These are phyloP conservation scores for Neocrepidodera transversa DNA, from an alignment of 2,888 invertebrate genomes.

Conservation along the genomic window DNA sequence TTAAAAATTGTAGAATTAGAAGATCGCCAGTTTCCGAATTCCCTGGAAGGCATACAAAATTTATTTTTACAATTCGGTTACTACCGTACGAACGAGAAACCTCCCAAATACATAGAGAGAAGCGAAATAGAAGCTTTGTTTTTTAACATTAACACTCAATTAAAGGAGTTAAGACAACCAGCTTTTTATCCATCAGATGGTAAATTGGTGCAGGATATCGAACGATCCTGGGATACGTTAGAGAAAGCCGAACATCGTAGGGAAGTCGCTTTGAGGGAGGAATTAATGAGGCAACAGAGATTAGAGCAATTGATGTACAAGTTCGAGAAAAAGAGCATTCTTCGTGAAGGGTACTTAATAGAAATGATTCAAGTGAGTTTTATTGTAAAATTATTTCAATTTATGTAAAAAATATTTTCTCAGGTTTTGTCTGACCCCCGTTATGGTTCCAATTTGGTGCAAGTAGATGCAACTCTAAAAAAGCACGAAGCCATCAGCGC, in stretches of 20 bases:
- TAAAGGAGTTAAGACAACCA: slow-evolving; percentile 92
- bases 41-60: slow-evolving; percentile 92
- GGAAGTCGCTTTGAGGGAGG: slow-evolving; percentile 90
- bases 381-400: background rate
- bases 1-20: slow-evolving; percentile 83
- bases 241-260: slow-evolving; percentile 94
- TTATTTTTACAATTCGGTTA: slow-evolving; percentile 90
- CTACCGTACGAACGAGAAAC: slow-evolving; percentile 96
- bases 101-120: slow-evolving; percentile 96
- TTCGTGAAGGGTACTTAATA: slow-evolving; percentile 93
- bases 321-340: slow-evolving; percentile 93
- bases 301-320: slow-evolving; percentile 94
- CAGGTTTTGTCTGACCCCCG: slow-evolving; percentile 91
- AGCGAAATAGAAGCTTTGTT: slow-evolving; percentile 96
- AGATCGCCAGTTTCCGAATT: slow-evolving; percentile 90
- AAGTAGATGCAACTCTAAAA: slow-evolving; percentile 96
- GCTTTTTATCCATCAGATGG: slow-evolving; percentile 88
- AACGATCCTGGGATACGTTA: slow-evolving; percentile 90
- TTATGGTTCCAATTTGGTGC: slow-evolving; percentile 87
- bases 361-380: slow-evolving; percentile 92
- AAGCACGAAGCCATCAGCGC: slow-evolving; percentile 98
- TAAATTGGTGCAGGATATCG: slow-evolving; percentile 92
- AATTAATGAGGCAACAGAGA: slow-evolving; percentile 89
- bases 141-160: slow-evolving; percentile 95
- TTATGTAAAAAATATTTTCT: slow-evolving; percentile 51